These are phyloP conservation scores for Turritopsis dohrnii DNA, from an alignment of 30 jellyfish, hydroid and myxozoan genomes.

Conservation along the genomic window DNA sequence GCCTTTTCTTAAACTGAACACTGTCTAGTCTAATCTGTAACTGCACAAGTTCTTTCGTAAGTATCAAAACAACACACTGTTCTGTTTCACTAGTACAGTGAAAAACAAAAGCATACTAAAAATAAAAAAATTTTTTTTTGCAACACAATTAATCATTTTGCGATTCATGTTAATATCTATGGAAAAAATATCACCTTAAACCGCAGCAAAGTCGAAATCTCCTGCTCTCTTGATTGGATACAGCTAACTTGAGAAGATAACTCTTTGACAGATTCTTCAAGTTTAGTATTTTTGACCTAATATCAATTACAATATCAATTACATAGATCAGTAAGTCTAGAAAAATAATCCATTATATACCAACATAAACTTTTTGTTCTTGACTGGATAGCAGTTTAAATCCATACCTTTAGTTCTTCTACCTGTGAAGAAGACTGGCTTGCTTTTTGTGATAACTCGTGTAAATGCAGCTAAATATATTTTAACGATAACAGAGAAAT, in stretches of 20 bases:
- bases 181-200: conserved; percentile 43
- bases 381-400: neutral
- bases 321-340: too few species aligned
- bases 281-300: conserved; percentile 64
- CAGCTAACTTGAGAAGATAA: conserved; percentile 76
- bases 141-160: neutral
- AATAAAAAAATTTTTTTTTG: neutral
- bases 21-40: too few species aligned
- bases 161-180: neutral
- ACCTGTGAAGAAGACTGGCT: conserved; percentile 56
- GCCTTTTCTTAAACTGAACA: too few species aligned
- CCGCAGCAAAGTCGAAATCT: conserved; percentile 47
- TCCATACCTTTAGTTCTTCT: conserved; percentile 62
- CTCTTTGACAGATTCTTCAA: conserved; percentile 83
- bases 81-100: neutral
- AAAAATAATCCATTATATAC: neutral
- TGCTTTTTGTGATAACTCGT: conserved; percentile 62
- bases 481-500: neutral
- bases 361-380: neutral
- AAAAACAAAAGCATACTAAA: neutral
- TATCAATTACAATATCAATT: neutral
- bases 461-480: conserved; percentile 59
- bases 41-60: too few species aligned
- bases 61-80: too few species aligned
- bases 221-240: conserved; percentile 80